Evolutionary conservation across 2,797 vertebrate genomes (phyloP), one percentile per base, ranked within the genome.

Genomic region (Carduelis carduelis): DNA sequence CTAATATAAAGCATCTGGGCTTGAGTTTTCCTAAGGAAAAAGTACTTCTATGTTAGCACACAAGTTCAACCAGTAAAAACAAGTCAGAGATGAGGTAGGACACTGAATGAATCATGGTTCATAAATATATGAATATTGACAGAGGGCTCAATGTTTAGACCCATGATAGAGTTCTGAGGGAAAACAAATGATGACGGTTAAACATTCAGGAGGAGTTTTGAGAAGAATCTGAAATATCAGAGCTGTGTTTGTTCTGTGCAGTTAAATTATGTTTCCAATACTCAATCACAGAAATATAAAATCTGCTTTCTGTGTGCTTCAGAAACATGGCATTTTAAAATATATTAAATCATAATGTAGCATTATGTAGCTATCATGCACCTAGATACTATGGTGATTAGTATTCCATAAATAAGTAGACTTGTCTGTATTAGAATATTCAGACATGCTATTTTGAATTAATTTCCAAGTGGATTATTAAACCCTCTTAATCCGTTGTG

Each of bases 381-480:
- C 22, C 35, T 89, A 61, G 30, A 27, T 47, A 47, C 28, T 39
- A 8, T 16, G 37, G 23, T 88, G 47, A 34, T 87, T 87, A 46
- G 20, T 80, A 50, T 77, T 87, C 52, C 32, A 39, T 92, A 70
- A 83, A 28, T 64, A 64, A 89, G 53, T 41, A 78, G 43, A 32
- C 27, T 91, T 86, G 37, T 35, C 49, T 76, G 23, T 18, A 5
- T 56, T 27, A 82, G 63, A 28, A 39, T 86, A 69, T 77, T 71
- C 13, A 44, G 35, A 74, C 86, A 81, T 1, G 4, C 70, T 75
- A 47, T 84, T 91, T 76, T 69, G 52, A 94, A 81, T 88, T 83
- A 72, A 79, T 87, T 93, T 95, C 59, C 78, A 50, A 95, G 41
- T 63, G 56, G 75, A 53, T 93, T 85, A 34, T 79, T 79, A 84